phyloP scores from a whole-genome alignment of 2,113 vertebrate species.

The Todiramphus chloris region DNA sequence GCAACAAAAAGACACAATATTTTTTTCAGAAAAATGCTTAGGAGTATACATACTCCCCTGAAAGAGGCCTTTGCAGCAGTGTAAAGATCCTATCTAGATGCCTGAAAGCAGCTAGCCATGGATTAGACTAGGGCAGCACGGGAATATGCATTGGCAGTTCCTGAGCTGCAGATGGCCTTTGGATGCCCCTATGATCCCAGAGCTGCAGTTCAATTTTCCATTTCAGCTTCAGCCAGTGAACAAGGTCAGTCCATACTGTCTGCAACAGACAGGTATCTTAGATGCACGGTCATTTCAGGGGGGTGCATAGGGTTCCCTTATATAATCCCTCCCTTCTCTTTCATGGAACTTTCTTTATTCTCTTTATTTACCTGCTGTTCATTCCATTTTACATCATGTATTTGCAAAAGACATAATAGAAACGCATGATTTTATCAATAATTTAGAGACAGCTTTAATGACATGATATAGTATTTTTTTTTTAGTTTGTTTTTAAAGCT shows the following conservation, averaged over 20 bases:
- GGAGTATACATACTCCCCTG: background rate
- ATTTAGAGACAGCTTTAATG: background rate
- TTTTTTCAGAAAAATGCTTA: background rate
- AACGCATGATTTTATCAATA: background rate
- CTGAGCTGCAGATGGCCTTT: background rate
- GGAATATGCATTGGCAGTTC: background rate
- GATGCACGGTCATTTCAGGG: background rate
- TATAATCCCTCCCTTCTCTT: background rate
- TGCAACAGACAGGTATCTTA: background rate
- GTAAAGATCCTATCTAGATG: background rate
- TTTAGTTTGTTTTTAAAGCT: slow-evolving; percentile 8
- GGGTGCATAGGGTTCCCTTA: background rate
- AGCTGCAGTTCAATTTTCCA: slow-evolving; percentile 40
- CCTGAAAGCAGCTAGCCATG: background rate
- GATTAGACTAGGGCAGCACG: background rate
- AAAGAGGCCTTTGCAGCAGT: background rate
- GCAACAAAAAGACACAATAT: background rate
- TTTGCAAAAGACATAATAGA: background rate
- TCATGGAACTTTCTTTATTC: background rate
- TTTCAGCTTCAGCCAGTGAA: slow-evolving; percentile 34
- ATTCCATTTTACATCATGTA: background rate
- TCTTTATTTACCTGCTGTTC: background rate
- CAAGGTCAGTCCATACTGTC: background rate
- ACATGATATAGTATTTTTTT: background rate
- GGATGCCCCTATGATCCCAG: background rate